Evolutionary conservation across 2,888 invertebrate genomes (phyloP).

Genomic region (Cerastoderma edule): DNA sequence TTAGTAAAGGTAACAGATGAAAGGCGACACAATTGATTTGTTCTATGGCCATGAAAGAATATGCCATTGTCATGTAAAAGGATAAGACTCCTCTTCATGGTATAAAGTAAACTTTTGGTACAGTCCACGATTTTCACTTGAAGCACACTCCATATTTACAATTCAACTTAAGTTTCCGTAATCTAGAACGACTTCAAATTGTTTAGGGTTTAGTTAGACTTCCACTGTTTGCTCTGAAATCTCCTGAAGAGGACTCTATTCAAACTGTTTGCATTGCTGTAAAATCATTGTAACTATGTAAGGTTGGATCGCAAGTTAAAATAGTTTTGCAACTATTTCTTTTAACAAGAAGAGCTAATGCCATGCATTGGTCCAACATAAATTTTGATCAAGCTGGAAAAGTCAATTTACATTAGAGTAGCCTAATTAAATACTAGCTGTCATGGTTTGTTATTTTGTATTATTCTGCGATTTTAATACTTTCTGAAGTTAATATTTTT

Average conservation of each 20-base stretch:
- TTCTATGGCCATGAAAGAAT: background rate
- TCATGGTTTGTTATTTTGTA: slow-evolving; percentile 13
- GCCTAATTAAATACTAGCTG: slow-evolving; percentile 21
- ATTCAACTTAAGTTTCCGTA: background rate
- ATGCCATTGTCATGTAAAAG: background rate
- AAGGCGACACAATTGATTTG: background rate
- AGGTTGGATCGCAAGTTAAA: background rate
- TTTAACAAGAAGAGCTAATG: slow-evolving; percentile 25
- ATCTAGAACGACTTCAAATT: background rate
- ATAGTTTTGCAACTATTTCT: background rate
- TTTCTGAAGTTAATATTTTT: slow-evolving; percentile 15
- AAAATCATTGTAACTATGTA: background rate
- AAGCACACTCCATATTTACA: slow-evolving; percentile 7
- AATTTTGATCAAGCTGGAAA: slow-evolving; percentile 8
- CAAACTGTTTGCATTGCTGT: too few relatives aligned
- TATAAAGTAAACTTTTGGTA: background rate
- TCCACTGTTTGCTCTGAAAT: slow-evolving; percentile 4
- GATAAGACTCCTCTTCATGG: background rate
- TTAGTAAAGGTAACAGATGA: too few relatives aligned
- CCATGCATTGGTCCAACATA: slow-evolving; percentile 8
- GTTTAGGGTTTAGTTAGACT: background rate
- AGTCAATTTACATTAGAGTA: slow-evolving; percentile 23
- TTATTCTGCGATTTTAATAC: slow-evolving; percentile 18
- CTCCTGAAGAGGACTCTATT: too few relatives aligned
- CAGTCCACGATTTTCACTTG: slow-evolving; percentile 1